These are phyloP conservation scores for Speoplatyrhinus poulsoni DNA, from an alignment of 2,113 vertebrate species.

Conservation along the genomic window DNA sequence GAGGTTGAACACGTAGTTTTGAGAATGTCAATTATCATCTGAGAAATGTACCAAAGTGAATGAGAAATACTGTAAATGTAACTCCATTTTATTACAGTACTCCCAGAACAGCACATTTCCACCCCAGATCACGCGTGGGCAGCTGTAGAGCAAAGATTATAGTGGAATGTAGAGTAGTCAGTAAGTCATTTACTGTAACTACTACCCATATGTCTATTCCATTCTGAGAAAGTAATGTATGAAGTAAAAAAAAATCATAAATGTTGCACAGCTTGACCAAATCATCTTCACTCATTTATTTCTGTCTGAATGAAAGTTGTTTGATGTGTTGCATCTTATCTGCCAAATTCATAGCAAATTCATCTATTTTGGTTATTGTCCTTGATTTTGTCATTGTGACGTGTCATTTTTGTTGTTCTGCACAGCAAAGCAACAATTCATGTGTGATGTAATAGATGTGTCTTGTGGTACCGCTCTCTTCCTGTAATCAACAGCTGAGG, in stretches of 20 bases:
- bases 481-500: slow-evolving; percentile 65
- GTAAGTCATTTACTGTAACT: too few relatives aligned
- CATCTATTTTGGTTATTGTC: slow-evolving; percentile 68
- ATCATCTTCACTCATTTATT: background rate
- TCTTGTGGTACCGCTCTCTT: slow-evolving; percentile 61
- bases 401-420: slow-evolving; percentile 56
- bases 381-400: slow-evolving; percentile 49
- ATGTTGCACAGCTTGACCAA: too few relatives aligned
- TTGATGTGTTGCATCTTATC: slow-evolving; percentile 52
- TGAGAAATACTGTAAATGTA: too few relatives aligned
- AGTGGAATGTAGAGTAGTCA: too few relatives aligned
- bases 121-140: too few relatives aligned
- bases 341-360: slow-evolving; percentile 53
- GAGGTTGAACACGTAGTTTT: too few relatives aligned
- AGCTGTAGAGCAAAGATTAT: too few relatives aligned
- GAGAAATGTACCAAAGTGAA: too few relatives aligned
- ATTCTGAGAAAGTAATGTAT: too few relatives aligned
- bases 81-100: background rate
- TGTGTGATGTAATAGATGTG: slow-evolving; percentile 56
- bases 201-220: too few relatives aligned
- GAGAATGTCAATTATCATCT: too few relatives aligned
- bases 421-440: slow-evolving; percentile 55
- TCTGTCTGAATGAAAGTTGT: slow-evolving; percentile 28
- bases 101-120: background rate
- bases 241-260: too few relatives aligned